Conservation (phyloP, 2,888 invertebrate species). For the Tupiocoris notatus region DNA sequence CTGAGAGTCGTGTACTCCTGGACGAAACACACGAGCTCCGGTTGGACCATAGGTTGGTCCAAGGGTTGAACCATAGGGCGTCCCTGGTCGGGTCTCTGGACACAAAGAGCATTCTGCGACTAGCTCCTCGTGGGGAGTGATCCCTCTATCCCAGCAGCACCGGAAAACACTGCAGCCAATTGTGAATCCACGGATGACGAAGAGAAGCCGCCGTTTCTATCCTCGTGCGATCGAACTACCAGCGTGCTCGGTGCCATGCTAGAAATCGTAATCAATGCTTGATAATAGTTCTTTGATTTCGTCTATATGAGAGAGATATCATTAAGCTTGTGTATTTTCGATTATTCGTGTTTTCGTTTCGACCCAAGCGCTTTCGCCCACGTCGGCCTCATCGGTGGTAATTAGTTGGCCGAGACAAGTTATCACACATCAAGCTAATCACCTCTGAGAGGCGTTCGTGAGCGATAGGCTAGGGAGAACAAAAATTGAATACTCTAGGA, state of each 20-base stretch:
- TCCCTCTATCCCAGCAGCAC: not conserved
- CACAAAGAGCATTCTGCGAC: not conserved
- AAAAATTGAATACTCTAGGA: too few relatives aligned
- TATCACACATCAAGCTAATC: too few relatives aligned
- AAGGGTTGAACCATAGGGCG: not conserved
- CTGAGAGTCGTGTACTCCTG: constrained; percentile 32
- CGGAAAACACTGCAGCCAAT: not conserved
- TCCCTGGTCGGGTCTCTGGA: not conserved
- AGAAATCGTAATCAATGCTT: not conserved
- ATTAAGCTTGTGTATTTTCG: too few relatives aligned
- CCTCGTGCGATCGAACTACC: not conserved
- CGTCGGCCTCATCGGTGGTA: too few relatives aligned
- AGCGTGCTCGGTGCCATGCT: not conserved
- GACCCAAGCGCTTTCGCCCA: too few relatives aligned
- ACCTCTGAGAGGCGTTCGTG: too few relatives aligned
- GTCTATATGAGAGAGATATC: too few relatives aligned
- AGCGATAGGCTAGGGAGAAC: too few relatives aligned
- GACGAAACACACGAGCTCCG: constrained; percentile 40
- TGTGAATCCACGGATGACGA: not conserved
- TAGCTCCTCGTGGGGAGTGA: not conserved
- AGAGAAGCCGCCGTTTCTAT: not conserved
- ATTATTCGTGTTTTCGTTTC: too few relatives aligned
- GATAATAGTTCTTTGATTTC: too few relatives aligned
- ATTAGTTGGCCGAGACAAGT: too few relatives aligned
- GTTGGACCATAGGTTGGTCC: constrained; percentile 25